phyloP scores from a whole-genome alignment of 2,797 vertebrate genomes.

The Cuculus canorus region DNA sequence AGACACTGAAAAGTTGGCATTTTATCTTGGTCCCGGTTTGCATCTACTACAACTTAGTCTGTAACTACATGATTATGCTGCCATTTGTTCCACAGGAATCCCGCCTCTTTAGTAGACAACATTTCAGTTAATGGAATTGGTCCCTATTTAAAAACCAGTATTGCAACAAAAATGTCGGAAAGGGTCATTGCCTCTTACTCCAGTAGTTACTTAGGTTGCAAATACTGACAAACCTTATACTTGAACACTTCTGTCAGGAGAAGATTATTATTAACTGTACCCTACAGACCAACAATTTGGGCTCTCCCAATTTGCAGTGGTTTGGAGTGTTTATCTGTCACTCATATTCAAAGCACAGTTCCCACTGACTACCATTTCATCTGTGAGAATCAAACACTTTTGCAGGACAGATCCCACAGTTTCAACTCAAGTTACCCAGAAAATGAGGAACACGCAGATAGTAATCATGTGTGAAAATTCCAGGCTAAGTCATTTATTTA shows the following conservation, averaged over 20 bases:
- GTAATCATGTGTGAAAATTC: neutral
- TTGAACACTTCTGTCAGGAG: neutral
- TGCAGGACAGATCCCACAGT: neutral
- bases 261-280: neutral
- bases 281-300: neutral
- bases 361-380: neutral
- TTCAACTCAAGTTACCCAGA: neutral
- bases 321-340: neutral
- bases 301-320: neutral
- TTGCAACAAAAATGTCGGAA: neutral
- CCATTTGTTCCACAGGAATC: neutral
- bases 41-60: neutral
- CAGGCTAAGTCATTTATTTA: neutral
- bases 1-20: neutral
- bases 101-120: neutral
- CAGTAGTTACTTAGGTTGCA: neutral
- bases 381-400: neutral
- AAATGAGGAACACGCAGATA: neutral
- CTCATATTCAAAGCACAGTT: neutral
- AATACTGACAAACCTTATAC: neutral
- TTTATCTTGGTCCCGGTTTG: neutral
- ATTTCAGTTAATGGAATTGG: no score
- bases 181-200: neutral
- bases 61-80: neutral
- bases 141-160: neutral